A percentile compares a stretch with the other conserved stretches of the same genome.
Conservation (phyloP, 37 sponge, comb jelly and placozoan species). For the Axinella damicornis region DNA sequence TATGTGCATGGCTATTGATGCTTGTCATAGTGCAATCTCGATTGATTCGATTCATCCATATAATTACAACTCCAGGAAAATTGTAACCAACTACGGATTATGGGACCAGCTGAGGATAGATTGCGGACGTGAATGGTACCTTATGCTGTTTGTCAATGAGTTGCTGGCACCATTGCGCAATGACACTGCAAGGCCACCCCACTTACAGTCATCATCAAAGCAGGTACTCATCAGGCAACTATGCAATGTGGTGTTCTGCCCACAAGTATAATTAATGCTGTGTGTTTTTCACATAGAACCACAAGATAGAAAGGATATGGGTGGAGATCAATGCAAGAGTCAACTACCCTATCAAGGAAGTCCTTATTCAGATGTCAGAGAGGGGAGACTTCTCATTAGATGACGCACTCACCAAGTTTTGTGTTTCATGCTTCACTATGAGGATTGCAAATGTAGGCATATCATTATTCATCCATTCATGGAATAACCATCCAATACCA, state of each 20-base stretch:
- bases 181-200: slow-evolving; percentile 49
- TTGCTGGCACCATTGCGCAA: slow-evolving; percentile 33
- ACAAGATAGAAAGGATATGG: slow-evolving; percentile 58
- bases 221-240: slow-evolving; percentile 10
- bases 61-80: slow-evolving; percentile 21
- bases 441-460: too few relatives aligned
- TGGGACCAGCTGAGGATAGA: slow-evolving; percentile 78
- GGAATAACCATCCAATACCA: too few relatives aligned
- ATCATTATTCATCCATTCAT: too few relatives aligned
- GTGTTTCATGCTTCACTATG: slow-evolving; percentile 75
- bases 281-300: slow-evolving; percentile 44
- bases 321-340: slow-evolving; percentile 63
- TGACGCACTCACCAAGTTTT: slow-evolving; percentile 24
- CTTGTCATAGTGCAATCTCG: neutral
- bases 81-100: slow-evolving; percentile 65
- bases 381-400: slow-evolving; percentile 25
- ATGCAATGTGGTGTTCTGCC: neutral
- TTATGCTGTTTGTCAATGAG: slow-evolving; percentile 68
- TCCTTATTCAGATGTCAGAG: slow-evolving; percentile 35
- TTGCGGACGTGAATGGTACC: slow-evolving; percentile 66
- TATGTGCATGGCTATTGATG: neutral
- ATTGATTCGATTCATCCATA: neutral
- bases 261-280: neutral
- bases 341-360: slow-evolving; percentile 63
- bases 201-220: slow-evolving; percentile 50